Evolutionary conservation across 1,140 invertebrate genomes (phyloP).

Genomic region (Dendrolimus kikuchii): DNA sequence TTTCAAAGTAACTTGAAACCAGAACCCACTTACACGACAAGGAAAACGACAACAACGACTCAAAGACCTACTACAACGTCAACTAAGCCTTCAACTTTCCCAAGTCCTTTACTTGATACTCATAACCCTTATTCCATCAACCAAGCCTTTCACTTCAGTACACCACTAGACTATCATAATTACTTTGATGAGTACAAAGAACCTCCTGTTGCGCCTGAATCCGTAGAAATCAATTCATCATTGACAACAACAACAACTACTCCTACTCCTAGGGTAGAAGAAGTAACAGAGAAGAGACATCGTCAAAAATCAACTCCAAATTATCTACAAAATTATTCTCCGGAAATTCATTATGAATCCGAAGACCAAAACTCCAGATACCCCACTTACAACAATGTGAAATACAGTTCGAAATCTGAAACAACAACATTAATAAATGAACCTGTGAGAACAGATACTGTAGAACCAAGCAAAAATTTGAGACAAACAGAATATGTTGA

Average conservation of each 20-base stretch:
- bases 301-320: constrained; percentile 31
- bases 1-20: constrained; percentile 29
- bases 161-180: constrained; percentile 58
- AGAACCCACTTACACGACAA: constrained; percentile 15
- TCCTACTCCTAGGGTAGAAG: constrained; percentile 20
- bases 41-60: constrained; percentile 16
- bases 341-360: constrained; percentile 51
- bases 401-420: constrained; percentile 32
- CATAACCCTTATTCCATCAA: constrained; percentile 68
- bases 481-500: constrained; percentile 18
- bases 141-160: constrained; percentile 63
- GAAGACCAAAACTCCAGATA: constrained; percentile 36
- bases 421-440: constrained; percentile 13
- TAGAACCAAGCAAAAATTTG: constrained; percentile 1
- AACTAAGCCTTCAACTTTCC: constrained; percentile 41
- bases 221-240: constrained; percentile 13
- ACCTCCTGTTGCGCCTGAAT: constrained; percentile 29
- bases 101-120: constrained; percentile 52
- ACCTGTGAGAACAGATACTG: constrained; percentile 6
- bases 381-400: constrained; percentile 34
- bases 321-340: constrained; percentile 46
- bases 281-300: constrained; percentile 22
- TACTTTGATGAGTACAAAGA: constrained; percentile 57
- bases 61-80: constrained; percentile 17
- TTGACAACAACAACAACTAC: constrained; percentile 16